Evolutionary conservation across 1,140 invertebrate genomes (phyloP).

Genomic region (Camponotus floridanus): DNA sequence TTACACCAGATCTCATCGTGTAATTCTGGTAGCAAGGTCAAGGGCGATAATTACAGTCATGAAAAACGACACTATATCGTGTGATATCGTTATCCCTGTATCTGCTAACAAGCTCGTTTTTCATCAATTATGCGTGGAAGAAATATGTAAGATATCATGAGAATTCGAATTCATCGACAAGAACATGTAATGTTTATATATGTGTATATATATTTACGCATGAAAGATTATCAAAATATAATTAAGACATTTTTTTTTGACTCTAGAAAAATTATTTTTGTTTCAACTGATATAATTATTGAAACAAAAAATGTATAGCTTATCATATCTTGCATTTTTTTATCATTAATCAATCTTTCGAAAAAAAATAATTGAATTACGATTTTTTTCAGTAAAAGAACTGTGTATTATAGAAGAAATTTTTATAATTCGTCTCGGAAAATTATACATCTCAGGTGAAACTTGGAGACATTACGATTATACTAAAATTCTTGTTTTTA

Average conservation of each 20-base stretch:
- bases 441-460: conserved; percentile 22
- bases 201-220: too few relatives aligned
- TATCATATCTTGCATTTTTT: background rate
- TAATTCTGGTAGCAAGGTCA: conserved; percentile 63
- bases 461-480: background rate
- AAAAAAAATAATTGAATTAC: background rate
- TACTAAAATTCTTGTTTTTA: conserved; percentile 33
- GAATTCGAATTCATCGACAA: conserved; percentile 36
- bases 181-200: background rate
- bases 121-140: conserved; percentile 32
- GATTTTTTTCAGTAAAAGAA: background rate
- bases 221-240: background rate
- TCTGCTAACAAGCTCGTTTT: conserved; percentile 73
- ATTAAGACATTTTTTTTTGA: background rate
- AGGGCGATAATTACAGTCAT: conserved; percentile 53
- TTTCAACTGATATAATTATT: background rate
- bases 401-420: background rate
- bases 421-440: conserved; percentile 28
- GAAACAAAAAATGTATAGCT: background rate
- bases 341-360: background rate
- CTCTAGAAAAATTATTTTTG: background rate
- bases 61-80: conserved; percentile 48
- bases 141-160: background rate
- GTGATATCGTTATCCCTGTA: conserved; percentile 67
- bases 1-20: conserved; percentile 43